Percentiles rank a stretch among this genome's conserved stretches.
Conservation (phyloP, 2,113 vertebrate genomes). For the Garra rufa region DNA sequence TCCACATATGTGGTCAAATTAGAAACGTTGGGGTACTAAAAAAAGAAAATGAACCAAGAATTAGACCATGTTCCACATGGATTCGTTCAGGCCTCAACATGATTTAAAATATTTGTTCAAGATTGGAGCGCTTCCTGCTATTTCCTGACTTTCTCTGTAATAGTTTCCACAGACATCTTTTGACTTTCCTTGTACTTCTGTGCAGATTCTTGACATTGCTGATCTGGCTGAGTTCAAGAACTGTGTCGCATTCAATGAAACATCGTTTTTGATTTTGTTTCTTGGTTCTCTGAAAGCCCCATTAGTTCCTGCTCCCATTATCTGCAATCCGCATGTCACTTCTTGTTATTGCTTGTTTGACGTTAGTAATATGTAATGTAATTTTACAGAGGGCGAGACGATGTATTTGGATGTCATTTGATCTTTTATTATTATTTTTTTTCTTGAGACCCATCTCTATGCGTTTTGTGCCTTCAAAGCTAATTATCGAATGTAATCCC, state of each 20-base stretch:
- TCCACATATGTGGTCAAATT: conserved; percentile 4
- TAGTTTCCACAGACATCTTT: conserved; percentile 3
- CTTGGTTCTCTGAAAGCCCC: not conserved
- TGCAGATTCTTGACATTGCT: not conserved
- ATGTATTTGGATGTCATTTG: conserved; percentile 34
- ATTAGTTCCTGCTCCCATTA: conserved; percentile 22
- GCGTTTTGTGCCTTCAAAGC: conserved; percentile 10
- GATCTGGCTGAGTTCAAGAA: not conserved
- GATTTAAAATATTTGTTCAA: conserved; percentile 52
- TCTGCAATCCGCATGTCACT: conserved; percentile 40
- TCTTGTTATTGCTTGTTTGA: conserved; percentile 38
- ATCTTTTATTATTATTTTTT: conserved; percentile 18
- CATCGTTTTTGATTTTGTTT: not conserved
- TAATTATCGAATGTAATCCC: conserved; percentile 57
- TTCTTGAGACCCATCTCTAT: not conserved
- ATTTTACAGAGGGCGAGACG: conserved; percentile 17
- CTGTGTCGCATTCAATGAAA: not conserved
- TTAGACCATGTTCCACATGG: conserved; percentile 4
- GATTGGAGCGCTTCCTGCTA: conserved; percentile 44
- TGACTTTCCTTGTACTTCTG: conserved; percentile 14
- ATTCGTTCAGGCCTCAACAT: conserved; percentile 33
- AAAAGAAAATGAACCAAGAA: not conserved
- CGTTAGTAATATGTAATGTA: conserved; percentile 48
- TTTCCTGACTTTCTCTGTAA: not conserved
- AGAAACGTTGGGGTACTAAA: not conserved